Evolutionary conservation across 2,797 vertebrate species (phyloP).

Genomic region (Esox lucius): DNA sequence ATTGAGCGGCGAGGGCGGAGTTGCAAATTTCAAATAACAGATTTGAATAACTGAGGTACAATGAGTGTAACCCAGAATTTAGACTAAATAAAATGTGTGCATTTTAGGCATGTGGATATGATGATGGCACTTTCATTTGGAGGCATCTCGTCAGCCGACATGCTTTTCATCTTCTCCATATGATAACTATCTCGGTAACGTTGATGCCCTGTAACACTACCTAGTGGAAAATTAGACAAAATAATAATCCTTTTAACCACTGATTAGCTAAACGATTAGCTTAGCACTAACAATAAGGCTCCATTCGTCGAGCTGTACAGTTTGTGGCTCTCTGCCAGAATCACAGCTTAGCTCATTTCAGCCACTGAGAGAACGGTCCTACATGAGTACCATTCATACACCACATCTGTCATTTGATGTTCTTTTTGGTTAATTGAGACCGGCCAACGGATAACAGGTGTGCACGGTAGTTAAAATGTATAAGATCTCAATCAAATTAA

Average conservation of each 20-base stretch:
- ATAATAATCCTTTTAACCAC: slow-evolving; percentile 62
- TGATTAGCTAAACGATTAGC: slow-evolving; percentile 57
- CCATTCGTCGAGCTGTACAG: slow-evolving; percentile 53
- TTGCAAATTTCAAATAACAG: too few relatives aligned
- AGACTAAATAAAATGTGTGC: too few relatives aligned
- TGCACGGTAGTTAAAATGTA: not conserved
- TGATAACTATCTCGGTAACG: too few relatives aligned
- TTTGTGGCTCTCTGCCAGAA: slow-evolving; percentile 58
- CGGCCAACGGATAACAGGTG: slow-evolving; percentile 2
- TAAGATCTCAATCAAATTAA: not conserved
- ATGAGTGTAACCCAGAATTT: too few relatives aligned
- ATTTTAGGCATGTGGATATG: too few relatives aligned
- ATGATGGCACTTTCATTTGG: slow-evolving; percentile 52
- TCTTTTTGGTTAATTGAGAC: slow-evolving; percentile 16
- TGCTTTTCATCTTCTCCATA: slow-evolving; percentile 31
- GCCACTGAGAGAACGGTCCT: slow-evolving; percentile 37
- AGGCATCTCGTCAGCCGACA: slow-evolving; percentile 41
- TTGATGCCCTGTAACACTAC: slow-evolving; percentile 37
- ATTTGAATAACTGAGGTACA: too few relatives aligned
- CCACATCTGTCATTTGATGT: slow-evolving; percentile 44
- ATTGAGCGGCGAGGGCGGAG: too few relatives aligned
- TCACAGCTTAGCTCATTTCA: slow-evolving; percentile 36
- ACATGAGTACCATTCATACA: slow-evolving; percentile 27
- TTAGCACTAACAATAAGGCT: slow-evolving; percentile 61
- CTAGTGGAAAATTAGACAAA: slow-evolving; percentile 61